These are phyloP conservation scores for Antrozous pallidus DNA, from an alignment of 2,797 vertebrate genomes.

Conservation along the genomic window DNA sequence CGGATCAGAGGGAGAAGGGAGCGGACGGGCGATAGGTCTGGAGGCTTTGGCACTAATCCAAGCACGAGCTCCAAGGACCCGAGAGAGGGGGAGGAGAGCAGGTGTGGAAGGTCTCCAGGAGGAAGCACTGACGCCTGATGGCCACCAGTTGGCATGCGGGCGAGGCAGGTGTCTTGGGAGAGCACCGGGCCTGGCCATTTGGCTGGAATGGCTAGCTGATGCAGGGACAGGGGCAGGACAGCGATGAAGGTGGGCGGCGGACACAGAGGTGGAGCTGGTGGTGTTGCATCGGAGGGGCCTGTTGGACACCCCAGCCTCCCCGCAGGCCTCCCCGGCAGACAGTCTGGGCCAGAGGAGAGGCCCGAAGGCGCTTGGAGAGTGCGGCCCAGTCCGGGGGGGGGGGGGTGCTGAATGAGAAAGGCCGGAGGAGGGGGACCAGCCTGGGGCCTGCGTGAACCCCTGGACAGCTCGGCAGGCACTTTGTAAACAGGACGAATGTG, in stretches of 20 bases:
- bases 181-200: neutral
- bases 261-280: neutral
- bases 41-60: neutral
- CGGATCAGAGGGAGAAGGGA: neutral
- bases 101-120: neutral
- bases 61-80: neutral
- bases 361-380: neutral
- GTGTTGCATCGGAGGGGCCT: neutral
- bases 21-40: neutral
- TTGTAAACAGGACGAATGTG: rapidly evolving
- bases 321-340: neutral
- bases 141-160: rapidly evolving
- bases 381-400: rapidly evolving
- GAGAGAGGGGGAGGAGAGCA: neutral
- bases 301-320: neutral
- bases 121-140: neutral
- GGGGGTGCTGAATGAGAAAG: neutral
- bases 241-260: rapidly evolving
- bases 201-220: neutral
- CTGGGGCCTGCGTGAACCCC: rapidly evolving
- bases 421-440: neutral
- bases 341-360: rapidly evolving
- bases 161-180: too few species aligned
- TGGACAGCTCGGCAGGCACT: rapidly evolving
- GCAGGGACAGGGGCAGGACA: rapidly evolving